Conservation (phyloP, 1,140 invertebrate species). For the Cotesia vestalis region DNA sequence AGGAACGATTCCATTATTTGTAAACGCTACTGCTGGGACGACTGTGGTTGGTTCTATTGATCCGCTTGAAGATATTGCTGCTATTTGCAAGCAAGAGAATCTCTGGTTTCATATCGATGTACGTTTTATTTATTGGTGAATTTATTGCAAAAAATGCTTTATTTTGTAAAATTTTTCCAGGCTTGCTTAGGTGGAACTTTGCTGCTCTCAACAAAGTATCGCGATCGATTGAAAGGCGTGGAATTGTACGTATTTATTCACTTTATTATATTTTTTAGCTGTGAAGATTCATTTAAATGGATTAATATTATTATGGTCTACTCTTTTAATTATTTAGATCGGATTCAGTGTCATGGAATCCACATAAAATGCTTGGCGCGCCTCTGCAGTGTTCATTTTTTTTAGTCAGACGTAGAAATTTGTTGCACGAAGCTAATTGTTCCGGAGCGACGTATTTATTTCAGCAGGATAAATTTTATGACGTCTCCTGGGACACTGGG, state of each 20-base stretch:
- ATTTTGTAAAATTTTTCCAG: conserved; percentile 60
- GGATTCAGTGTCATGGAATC: conserved; percentile 92
- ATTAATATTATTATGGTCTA: too few relatives aligned
- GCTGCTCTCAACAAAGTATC: conserved; percentile 76
- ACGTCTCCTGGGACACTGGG: conserved; percentile 87
- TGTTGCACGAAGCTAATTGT: conserved; percentile 79
- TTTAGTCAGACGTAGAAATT: conserved; percentile 72
- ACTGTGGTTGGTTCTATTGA: conserved; percentile 88
- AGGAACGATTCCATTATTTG: conserved; percentile 72
- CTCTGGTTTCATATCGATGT: conserved; percentile 91
- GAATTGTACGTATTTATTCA: conserved; percentile 68
- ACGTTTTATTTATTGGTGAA: conserved; percentile 53
- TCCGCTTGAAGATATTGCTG: conserved; percentile 77
- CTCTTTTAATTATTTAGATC: conserved; percentile 63
- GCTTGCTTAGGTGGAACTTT: conserved; percentile 85
- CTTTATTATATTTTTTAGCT: conserved; percentile 3
- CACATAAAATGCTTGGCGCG: conserved; percentile 90
- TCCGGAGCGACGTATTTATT: conserved; percentile 87
- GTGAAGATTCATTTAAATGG: too few relatives aligned
- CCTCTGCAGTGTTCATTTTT: conserved; percentile 90
- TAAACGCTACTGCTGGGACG: conserved; percentile 79
- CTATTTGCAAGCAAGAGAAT: conserved; percentile 70
- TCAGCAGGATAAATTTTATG: conserved; percentile 94
- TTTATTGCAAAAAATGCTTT: too few relatives aligned
- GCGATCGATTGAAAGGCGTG: conserved; percentile 72